A percentile compares a stretch with the other conserved stretches of the same genome.
These are phyloP conservation scores for Sciurus niger DNA, from an alignment of 2,113 vertebrate genomes.

Conservation along the genomic window DNA sequence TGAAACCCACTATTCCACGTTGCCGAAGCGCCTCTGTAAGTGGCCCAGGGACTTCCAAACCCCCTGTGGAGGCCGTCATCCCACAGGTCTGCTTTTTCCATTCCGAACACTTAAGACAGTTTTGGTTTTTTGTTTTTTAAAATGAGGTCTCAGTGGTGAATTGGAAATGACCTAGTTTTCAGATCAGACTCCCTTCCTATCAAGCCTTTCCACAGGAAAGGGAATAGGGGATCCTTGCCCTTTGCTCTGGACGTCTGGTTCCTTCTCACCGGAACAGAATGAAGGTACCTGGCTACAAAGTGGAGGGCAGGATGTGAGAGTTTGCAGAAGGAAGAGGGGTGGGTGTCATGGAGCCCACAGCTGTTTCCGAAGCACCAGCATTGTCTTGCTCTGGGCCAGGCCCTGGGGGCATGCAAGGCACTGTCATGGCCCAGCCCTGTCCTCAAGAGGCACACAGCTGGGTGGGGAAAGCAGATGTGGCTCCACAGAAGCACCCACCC, in stretches of 20 bases:
- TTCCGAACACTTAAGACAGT: background rate
- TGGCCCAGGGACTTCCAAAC: constrained; percentile 37
- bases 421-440: background rate
- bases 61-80: background rate
- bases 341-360: background rate
- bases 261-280: background rate
- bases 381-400: background rate
- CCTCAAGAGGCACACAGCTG: background rate
- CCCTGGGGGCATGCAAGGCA: background rate
- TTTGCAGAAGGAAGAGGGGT: background rate
- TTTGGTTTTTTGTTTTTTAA: background rate
- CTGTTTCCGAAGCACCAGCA: background rate
- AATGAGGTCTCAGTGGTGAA: background rate
- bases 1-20: fast-evolving
- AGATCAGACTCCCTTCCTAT: background rate
- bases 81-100: background rate
- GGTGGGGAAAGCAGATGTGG: fast-evolving
- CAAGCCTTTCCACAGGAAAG: background rate
- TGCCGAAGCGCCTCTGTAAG: background rate
- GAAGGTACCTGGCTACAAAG: background rate
- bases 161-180: constrained; percentile 50
- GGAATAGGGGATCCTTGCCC: background rate
- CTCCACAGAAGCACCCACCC: background rate
- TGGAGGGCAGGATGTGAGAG: background rate
- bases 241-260: background rate